Base-by-base conservation (phyloP, 2,113 vertebrate species). In the Podiceps cristatus region DNA sequence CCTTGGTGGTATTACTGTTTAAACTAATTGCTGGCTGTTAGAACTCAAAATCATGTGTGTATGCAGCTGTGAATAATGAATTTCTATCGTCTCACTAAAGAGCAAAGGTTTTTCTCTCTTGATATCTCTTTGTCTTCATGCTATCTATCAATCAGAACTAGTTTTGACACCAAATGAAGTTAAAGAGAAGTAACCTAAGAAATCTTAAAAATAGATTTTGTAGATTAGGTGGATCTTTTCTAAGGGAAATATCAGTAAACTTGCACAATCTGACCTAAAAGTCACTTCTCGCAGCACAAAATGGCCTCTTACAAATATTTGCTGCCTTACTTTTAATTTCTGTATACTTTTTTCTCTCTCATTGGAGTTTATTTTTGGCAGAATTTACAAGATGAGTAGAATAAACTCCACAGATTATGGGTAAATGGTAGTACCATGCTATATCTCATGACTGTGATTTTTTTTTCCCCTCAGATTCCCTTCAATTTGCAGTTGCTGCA, bases 1-100 rank as follows among this genome's bases (percentile, higher is more conserved):
- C 91, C 95, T 95, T 96, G 96, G 93, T 96, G 91, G 69, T 94
- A 94, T 90, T 95, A 93, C 92, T 93, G 88, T 96, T 97, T 97
- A 97, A 97, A 97, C 96, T 97, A 97, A 96, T 96, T 97, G 89
- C 96, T 95, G 68, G 89, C 92, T 96, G 95, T 96, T 96, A 97
- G 93, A 97, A 97, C 77, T 97, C 80, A 97, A 93, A 97, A 97
- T 94, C 28, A 59, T 88, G 60, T 96, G 88, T 86, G 81, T 94
- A 91, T 95, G 93, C 89, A 96, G 94, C 93, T 96, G 93, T 90
- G 89, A 94, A 96, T 96, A 96, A 93, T 89, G 91, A 96, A 97
- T 93, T 96, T 91, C 88, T 84, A 68, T 72, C 69, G 6, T 76
- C 85, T 89, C 62, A 15, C 55, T 84, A 84, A 95, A 92, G 23